Conservation (phyloP, 2,797 vertebrate species). For the Brotula barbata region DNA sequence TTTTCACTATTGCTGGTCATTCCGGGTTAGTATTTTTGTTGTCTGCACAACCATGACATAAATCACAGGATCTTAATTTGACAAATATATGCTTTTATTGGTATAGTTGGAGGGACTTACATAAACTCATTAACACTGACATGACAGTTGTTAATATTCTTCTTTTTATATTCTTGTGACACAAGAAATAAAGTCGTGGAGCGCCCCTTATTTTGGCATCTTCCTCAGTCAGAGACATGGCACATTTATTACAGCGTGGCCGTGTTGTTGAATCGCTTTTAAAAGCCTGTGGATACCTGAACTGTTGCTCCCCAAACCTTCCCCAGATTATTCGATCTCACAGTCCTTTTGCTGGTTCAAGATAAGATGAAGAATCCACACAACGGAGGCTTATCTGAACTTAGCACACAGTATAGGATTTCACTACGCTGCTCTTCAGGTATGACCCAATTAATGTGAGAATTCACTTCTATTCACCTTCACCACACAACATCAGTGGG, state of each 20-base stretch:
- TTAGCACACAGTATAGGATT: conserved; percentile 84
- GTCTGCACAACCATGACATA: no score
- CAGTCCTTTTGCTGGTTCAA: conserved; percentile 73
- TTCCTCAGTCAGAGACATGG: conserved; percentile 48
- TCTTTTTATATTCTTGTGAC: conserved; percentile 47
- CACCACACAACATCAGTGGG: conserved; percentile 66
- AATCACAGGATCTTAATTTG: no score
- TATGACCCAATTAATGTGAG: conserved; percentile 81
- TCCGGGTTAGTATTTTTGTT: no score
- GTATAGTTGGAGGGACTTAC: no score
- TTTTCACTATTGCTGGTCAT: no score
- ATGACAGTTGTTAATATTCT: conserved; percentile 33
- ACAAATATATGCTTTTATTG: no score
- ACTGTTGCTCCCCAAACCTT: conserved; percentile 77
- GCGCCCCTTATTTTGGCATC: conserved; percentile 54
- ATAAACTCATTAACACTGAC: background rate
- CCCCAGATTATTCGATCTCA: conserved; percentile 81
- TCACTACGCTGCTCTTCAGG: conserved; percentile 74
- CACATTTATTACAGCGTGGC: conserved; percentile 70
- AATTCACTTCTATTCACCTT: conserved; percentile 64
- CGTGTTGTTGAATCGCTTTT: conserved; percentile 77
- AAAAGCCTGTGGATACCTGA: conserved; percentile 76
- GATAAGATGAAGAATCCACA: conserved; percentile 86
- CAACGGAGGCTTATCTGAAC: conserved; percentile 87
- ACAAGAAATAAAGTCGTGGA: conserved; percentile 45